A percentile compares a stretch with the other conserved stretches of the same genome.
Conservation (phyloP, 2,888 invertebrate species). For the Digitonthophagus gazella region DNA sequence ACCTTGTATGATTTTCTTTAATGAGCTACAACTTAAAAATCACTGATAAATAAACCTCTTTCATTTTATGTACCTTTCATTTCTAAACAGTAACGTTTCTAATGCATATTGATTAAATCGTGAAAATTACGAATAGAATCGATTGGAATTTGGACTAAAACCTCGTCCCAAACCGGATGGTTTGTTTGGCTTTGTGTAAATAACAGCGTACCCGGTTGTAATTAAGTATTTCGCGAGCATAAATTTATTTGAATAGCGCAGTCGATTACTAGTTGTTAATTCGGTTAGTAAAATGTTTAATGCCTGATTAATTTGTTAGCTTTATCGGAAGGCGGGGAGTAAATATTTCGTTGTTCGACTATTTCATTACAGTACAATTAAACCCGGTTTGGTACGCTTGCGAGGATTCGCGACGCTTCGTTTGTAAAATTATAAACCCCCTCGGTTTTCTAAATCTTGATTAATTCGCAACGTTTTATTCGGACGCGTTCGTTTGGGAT, state of each 20-base stretch:
- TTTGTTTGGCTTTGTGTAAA: constrained; percentile 1
- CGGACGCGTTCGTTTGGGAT: not conserved
- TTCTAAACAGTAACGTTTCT: too few relatives aligned
- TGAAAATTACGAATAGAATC: too few relatives aligned
- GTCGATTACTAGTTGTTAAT: constrained; percentile 27
- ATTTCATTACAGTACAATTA: not conserved
- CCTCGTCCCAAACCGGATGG: too few relatives aligned
- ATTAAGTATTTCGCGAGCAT: constrained; percentile 17
- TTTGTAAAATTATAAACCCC: not conserved
- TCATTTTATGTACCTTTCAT: too few relatives aligned
- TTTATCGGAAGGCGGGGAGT: constrained; percentile 1
- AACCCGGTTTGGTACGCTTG: not conserved
- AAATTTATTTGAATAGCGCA: constrained; percentile 24
- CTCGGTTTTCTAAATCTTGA: not conserved
- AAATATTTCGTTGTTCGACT: not conserved
- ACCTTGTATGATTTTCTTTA: too few relatives aligned
- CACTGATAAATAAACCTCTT: too few relatives aligned
- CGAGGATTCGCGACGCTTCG: not conserved
- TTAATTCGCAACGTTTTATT: not conserved
- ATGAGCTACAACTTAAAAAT: too few relatives aligned
- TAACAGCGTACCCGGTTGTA: constrained; percentile 1
- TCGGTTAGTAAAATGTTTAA: constrained; percentile 29
- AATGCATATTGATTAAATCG: too few relatives aligned
- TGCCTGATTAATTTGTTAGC: constrained; percentile 26
- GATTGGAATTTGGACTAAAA: too few relatives aligned